Evolutionary conservation across 2,797 vertebrate genomes (phyloP).

Genomic region (Lagorchestes hirsutus): DNA sequence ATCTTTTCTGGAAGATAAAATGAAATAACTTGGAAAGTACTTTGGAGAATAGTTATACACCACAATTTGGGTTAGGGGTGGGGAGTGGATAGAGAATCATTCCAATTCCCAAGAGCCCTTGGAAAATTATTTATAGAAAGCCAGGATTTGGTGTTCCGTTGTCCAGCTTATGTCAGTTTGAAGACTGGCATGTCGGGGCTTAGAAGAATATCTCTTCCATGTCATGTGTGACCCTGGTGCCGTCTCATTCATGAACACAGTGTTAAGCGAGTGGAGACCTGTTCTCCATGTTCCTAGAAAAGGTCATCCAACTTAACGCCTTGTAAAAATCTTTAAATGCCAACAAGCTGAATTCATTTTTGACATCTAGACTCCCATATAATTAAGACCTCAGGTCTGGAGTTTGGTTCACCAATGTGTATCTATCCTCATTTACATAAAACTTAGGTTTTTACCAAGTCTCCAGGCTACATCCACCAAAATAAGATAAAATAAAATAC

Average conservation of each 20-base stretch:
- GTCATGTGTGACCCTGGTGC: conserved; percentile 32
- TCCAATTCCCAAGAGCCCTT: not conserved
- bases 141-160: not conserved
- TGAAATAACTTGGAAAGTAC: not conserved
- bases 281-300: conserved; percentile 44
- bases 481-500: conserved; percentile 43
- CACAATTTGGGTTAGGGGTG: not conserved
- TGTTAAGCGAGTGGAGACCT: conserved; percentile 60
- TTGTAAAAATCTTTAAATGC: conserved; percentile 46
- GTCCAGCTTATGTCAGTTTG: not conserved
- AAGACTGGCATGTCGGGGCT: not conserved
- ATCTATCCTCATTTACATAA: conserved; percentile 76
- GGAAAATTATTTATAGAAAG: not conserved
- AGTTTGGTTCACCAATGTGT: conserved; percentile 63
- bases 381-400: conserved; percentile 76
- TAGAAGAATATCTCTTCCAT: not conserved
- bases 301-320: conserved; percentile 50
- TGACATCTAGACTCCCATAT: conserved; percentile 72
- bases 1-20: not conserved
- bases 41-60: not conserved
- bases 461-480: conserved; percentile 44
- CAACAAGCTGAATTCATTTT: conserved; percentile 61
- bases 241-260: conserved; percentile 15
- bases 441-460: conserved; percentile 72
- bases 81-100: not conserved